phyloP scores from a whole-genome alignment of 2,797 vertebrate species.

The Danio tinwini region DNA sequence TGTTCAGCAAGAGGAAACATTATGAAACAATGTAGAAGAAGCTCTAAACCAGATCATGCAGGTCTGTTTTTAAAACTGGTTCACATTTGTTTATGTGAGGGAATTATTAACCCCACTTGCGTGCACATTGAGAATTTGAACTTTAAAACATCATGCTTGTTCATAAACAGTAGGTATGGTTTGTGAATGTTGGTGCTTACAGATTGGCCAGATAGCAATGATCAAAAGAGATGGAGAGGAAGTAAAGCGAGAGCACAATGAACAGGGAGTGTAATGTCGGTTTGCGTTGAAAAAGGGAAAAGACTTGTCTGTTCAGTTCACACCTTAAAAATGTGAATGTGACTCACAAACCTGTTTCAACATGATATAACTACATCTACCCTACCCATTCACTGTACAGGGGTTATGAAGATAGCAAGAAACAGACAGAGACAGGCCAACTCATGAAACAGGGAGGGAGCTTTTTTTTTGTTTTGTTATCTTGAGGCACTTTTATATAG shows the following conservation, averaged over 20 bases:
- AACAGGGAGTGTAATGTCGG: constrained; percentile 14
- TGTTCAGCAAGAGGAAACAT: constrained; percentile 4
- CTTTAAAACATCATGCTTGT: background rate
- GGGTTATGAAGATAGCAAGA: background rate
- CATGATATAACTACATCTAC: background rate
- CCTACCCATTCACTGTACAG: constrained; percentile 11
- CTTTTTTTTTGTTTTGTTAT: background rate
- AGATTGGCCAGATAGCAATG: background rate
- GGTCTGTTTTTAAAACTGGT: background rate
- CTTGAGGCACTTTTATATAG: background rate
- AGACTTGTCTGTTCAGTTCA: background rate
- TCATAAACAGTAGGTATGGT: background rate
- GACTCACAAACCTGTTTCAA: constrained; percentile 17
- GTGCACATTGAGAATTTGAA: background rate
- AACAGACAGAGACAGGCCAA: background rate
- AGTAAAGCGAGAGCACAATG: background rate
- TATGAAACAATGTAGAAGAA: background rate
- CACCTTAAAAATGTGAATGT: background rate
- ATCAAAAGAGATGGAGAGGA: background rate
- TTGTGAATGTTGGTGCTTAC: background rate
- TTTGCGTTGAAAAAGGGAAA: background rate
- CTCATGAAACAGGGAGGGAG: background rate
- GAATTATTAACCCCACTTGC: background rate
- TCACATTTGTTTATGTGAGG: background rate
- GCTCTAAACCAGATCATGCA: background rate